Evolutionary conservation across 1,140 invertebrate species (phyloP), one percentile per base, ranked within the genome.

Genomic region (Heliothis subflexa): DNA sequence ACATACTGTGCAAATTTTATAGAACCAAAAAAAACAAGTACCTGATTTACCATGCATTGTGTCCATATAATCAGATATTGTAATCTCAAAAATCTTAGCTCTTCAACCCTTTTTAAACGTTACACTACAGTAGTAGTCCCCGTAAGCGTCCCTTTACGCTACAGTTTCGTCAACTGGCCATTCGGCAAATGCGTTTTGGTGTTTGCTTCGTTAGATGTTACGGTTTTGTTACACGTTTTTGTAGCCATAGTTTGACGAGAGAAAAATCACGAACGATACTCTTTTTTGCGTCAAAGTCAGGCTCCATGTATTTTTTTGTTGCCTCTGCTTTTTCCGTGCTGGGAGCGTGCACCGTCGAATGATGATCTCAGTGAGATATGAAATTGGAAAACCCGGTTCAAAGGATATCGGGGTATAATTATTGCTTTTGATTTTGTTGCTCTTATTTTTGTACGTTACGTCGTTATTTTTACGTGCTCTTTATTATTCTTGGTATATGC

Each of bases 141-240:
- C 54, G 14, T 57, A 45, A 59, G 28, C 54, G 57, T 75, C 50
- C 45, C 57, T 61, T 61, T 74, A 18, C 12, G 45, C 72, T 59
- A 52, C 77, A 61, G 72, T 79, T 85, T 80, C 33, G 79, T 80
- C 78, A 80, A 75, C 76, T 87, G 78, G 61, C 84, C 78, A 81
- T 81, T 83, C 79, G 47, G 28, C 64, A 81, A 85, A 88, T 84
- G 81, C 85, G 80, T 83, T 86, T 82, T 59, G 78, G 50, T 81
- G 78, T 86, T 85, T 85, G 84, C 83, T 85, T 86, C 81, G 81
- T 86, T 86, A 84, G 82, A 64, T 79, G 80, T 78, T 11, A 55
- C 55, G 61, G 72, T 77, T 78, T 82, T 74, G 57, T 75, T 50
- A 74, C 28, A 49, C 77, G 54, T 78, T 83, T 83, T 83, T 62